These are phyloP conservation scores for Crambe crambe DNA, from an alignment of 37 sponge, comb jelly and placozoan species.

Conservation along the genomic window DNA sequence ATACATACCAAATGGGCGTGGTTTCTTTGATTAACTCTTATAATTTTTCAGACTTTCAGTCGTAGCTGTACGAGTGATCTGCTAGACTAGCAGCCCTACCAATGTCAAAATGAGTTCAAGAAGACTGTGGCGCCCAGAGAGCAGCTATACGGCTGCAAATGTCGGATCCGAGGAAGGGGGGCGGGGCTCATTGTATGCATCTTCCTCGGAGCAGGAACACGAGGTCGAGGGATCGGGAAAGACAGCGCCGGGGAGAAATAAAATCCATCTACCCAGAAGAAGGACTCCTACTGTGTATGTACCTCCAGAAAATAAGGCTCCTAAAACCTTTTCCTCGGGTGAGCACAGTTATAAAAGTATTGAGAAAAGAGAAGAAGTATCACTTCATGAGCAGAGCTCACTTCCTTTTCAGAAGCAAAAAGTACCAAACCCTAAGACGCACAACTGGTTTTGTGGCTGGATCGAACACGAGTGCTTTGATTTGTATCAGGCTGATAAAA, in stretches of 20 bases:
- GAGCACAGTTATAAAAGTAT: background rate
- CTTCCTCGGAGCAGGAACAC: background rate
- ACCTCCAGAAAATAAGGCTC: background rate
- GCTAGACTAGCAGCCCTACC: no score
- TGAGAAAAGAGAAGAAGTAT: background rate
- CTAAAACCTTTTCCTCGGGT: background rate
- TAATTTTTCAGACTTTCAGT: no score
- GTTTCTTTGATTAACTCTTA: no score
- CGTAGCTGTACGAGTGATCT: no score
- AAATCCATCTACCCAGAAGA: slow-evolving; percentile 20
- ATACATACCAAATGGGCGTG: no score
- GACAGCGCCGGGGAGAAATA: background rate
- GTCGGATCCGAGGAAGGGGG: slow-evolving; percentile 27
- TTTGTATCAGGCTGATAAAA: background rate
- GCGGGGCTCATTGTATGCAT: slow-evolving; percentile 5
- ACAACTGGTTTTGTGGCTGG: slow-evolving; percentile 37
- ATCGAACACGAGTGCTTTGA: slow-evolving; percentile 1
- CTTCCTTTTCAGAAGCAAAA: background rate
- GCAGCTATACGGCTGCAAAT: slow-evolving; percentile 2
- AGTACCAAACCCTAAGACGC: background rate
- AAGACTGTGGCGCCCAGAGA: slow-evolving; percentile 35
- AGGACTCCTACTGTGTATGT: slow-evolving; percentile 41
- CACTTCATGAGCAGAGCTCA: slow-evolving; percentile 1
- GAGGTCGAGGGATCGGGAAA: background rate
- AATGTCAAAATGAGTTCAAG: background rate